Base-by-base conservation (phyloP, 2,797 vertebrate genomes). In the Sylvia borin region DNA sequence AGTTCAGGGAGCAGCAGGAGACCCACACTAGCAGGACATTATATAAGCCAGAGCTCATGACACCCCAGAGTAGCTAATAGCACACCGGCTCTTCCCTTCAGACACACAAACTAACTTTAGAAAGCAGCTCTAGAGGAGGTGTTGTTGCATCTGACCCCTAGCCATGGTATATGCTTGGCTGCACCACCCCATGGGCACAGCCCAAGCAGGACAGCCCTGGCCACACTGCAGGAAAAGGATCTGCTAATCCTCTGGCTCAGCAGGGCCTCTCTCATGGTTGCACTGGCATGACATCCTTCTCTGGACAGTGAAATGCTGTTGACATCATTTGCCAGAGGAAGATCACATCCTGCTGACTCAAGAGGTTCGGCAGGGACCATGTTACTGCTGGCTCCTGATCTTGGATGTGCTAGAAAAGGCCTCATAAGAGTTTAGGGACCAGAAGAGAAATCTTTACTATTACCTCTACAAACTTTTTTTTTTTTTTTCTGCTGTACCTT, bases 221-320 rank as follows among this genome's bases (percentile, higher is more conserved):
- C 32, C 1, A 2, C 0, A 1, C 6, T 21, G 20, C 34, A 43
- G 47, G 11, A 25, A 57, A 66, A 26, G 38, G 11, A 38, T 61
- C 32, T 45, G 26, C 43, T 67, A 3, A 1, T 11, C 14, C n/a
- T 29, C 34, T 36, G 29, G 17, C 26, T 48, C n/a, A 6, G 34
- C 24, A 55, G 29, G 51, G 13, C 22, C 24, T 7, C 22, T 38
- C 5, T 6, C 34, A 53, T 36, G 24, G 13, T 25, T 53, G 38
- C 16, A 9, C 22, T 22, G 50, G 32, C 10, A 18, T 7, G 7
- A 20, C 11, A 32, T 20, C 16, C 27, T 61, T 57, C 85, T 71
- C 43, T 29, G 26, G 68, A 50, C 34, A 32, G 25, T 21, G 54
- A 65, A 26, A 50, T 13, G 14, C 29, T 85, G 34, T 9, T 38